A percentile compares a stretch with the other conserved stretches of the same genome.
These are phyloP conservation scores for Sycophaga agraensis DNA, from an alignment of 1,140 invertebrate species.

Conservation along the genomic window DNA sequence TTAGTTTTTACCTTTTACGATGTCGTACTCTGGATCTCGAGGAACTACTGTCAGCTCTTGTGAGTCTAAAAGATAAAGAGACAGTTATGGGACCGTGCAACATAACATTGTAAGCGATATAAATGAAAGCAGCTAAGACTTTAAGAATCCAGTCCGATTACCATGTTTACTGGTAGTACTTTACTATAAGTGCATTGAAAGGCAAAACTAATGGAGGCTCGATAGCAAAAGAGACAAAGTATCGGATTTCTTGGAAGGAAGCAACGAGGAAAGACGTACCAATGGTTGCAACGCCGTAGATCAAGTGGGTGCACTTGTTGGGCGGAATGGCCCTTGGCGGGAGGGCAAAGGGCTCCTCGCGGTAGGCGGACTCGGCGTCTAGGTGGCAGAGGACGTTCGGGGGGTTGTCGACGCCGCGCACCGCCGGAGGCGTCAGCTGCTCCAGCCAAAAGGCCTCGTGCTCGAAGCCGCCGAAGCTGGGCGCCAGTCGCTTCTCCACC, in stretches of 20 bases:
- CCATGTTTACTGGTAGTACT: no score
- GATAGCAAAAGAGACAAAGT: not conserved
- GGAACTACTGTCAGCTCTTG: conserved; percentile 63
- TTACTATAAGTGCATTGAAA: no score
- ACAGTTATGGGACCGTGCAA: no score
- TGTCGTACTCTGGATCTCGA: conserved; percentile 60
- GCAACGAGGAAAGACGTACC: conserved; percentile 34
- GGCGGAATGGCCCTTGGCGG: conserved; percentile 68
- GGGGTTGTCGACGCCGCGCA: conserved; percentile 39
- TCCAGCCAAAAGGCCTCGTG: conserved; percentile 54
- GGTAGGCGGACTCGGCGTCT: conserved; percentile 66
- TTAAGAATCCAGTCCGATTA: no score
- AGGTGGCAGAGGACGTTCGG: conserved; percentile 68
- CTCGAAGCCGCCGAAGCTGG: conserved; percentile 42
- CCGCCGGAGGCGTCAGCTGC: conserved; percentile 46
- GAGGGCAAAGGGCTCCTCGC: conserved; percentile 68
- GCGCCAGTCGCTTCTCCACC: conserved; percentile 66
- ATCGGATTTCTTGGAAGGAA: not conserved
- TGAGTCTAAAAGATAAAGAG: conserved; percentile 59
- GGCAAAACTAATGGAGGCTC: no score
- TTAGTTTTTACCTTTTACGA: conserved; percentile 60
- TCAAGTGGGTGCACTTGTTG: conserved; percentile 75
- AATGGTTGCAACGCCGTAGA: conserved; percentile 74
- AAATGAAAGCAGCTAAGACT: no score
- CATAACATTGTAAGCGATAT: no score